phyloP scores from a whole-genome alignment of 2,888 invertebrate species.

The Oxytorus armatus region DNA sequence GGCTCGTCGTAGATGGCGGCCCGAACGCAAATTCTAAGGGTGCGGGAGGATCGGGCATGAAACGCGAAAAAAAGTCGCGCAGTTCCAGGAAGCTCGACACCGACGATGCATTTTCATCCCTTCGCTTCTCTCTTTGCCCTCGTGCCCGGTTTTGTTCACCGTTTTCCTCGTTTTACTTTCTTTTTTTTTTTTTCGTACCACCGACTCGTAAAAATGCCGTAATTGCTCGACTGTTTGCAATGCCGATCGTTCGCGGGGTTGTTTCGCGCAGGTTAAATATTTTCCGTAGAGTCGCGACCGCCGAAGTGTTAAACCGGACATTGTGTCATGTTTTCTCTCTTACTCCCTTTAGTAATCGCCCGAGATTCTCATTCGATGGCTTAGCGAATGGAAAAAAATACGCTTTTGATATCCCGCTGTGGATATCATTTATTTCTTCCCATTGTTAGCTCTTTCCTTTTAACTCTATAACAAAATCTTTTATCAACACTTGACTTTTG shows the following conservation, averaged over 20 bases:
- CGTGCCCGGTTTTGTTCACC: neutral
- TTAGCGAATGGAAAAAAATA: neutral
- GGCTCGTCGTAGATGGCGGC: conserved; percentile 70
- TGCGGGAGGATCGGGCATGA: conserved; percentile 44
- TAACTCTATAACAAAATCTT: no score
- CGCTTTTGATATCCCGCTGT: neutral
- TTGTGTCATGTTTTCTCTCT: conserved; percentile 19
- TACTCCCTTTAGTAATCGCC: neutral
- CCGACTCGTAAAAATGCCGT: conserved; percentile 64
- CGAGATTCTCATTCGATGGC: conserved; percentile 20
- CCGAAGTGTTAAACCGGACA: conserved; percentile 46
- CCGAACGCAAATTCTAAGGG: conserved; percentile 36
- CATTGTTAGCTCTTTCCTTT: neutral
- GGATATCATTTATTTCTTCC: neutral
- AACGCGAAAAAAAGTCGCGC: conserved; percentile 64
- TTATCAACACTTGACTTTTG: no score
- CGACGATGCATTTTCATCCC: conserved; percentile 39
- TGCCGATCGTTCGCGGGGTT: conserved; percentile 54
- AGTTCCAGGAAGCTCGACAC: conserved; percentile 59
- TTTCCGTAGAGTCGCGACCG: conserved; percentile 49
- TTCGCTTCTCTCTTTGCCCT: conserved; percentile 34
- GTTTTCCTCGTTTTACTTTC: neutral
- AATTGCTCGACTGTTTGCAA: conserved; percentile 62
- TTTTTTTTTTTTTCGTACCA: conserved; percentile 36
- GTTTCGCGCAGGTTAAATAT: conserved; percentile 60